Percentiles rank a stretch among this genome's conserved stretches.
Evolutionary conservation across 2,113 vertebrate genomes (phyloP).

Genomic region (Elephantulus edwardii): DNA sequence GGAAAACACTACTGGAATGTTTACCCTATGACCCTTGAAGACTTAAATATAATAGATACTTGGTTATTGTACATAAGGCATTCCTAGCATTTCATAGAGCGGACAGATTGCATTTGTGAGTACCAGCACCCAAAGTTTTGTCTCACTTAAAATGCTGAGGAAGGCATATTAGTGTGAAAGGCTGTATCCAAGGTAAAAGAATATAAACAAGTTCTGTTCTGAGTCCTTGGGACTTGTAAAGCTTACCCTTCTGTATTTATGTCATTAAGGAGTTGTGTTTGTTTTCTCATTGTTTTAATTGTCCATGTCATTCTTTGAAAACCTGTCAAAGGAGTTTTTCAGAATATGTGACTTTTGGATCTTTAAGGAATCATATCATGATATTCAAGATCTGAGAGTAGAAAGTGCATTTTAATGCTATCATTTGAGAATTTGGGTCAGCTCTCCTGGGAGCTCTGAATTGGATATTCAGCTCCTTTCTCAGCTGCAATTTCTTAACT

Average conservation of each 20-base stretch:
- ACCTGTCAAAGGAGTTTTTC: constrained; percentile 9
- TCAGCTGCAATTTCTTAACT: constrained; percentile 25
- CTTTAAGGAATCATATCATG: neutral
- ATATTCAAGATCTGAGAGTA: neutral
- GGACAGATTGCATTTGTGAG: neutral
- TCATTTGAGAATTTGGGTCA: constrained; percentile 65
- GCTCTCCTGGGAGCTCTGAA: constrained; percentile 65
- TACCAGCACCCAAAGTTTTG: accelerated
- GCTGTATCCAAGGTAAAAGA: neutral
- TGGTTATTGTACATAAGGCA: no score
- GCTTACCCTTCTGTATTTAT: neutral
- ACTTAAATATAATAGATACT: neutral
- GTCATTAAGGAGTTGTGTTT: neutral
- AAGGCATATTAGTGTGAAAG: neutral
- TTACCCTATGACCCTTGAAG: neutral
- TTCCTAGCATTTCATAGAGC: neutral
- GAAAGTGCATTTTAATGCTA: constrained; percentile 19
- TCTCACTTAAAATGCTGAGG: neutral
- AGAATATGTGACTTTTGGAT: neutral
- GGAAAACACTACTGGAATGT: neutral
- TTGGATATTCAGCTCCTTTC: constrained; percentile 69
- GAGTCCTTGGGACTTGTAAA: neutral
- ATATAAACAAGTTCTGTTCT: constrained; percentile 16
- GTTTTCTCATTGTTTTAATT: constrained; percentile 52
- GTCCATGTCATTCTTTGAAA: constrained; percentile 32